A percentile compares a stretch with the other conserved stretches of the same genome.
These are phyloP conservation scores for Etheostoma spectabile DNA, from an alignment of 2,113 vertebrate species.

Conservation along the genomic window DNA sequence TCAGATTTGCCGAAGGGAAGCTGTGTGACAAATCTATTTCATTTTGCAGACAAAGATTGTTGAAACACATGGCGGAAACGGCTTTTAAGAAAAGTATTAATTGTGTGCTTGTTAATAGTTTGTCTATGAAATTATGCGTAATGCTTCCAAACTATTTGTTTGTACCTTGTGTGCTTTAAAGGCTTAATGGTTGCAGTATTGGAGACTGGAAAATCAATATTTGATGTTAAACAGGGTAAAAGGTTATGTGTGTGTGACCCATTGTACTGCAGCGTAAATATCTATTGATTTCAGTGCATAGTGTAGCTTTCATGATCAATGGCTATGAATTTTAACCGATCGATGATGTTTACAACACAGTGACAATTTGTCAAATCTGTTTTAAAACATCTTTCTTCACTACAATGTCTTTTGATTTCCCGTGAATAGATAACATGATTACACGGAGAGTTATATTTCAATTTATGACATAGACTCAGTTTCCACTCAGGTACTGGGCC, in stretches of 20 bases:
- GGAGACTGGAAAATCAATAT: background rate
- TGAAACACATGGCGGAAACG: background rate
- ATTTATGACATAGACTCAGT: background rate
- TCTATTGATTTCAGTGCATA: constrained; percentile 31
- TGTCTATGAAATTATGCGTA: background rate
- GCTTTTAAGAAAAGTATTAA: background rate
- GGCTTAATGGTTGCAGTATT: constrained; percentile 33
- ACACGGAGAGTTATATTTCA: background rate
- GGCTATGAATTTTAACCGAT: constrained; percentile 24
- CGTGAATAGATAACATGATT: background rate
- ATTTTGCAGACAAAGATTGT: constrained; percentile 47
- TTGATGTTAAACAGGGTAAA: constrained; percentile 1
- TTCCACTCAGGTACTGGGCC: background rate
- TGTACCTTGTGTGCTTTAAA: constrained; percentile 6
- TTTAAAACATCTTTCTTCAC: background rate
- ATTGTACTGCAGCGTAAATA: background rate
- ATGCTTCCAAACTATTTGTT: constrained; percentile 6
- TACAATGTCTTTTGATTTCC: background rate
- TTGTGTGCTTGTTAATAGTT: constrained; percentile 26
- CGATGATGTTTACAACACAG: background rate
- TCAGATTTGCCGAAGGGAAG: constrained; percentile 48
- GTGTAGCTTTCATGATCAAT: constrained; percentile 29
- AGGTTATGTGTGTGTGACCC: constrained; percentile 10
- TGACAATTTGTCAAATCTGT: background rate
- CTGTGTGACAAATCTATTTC: constrained; percentile 63